These are phyloP conservation scores for Yponomeuta sedellus DNA, from an alignment of 2,888 invertebrate species.

Conservation along the genomic window DNA sequence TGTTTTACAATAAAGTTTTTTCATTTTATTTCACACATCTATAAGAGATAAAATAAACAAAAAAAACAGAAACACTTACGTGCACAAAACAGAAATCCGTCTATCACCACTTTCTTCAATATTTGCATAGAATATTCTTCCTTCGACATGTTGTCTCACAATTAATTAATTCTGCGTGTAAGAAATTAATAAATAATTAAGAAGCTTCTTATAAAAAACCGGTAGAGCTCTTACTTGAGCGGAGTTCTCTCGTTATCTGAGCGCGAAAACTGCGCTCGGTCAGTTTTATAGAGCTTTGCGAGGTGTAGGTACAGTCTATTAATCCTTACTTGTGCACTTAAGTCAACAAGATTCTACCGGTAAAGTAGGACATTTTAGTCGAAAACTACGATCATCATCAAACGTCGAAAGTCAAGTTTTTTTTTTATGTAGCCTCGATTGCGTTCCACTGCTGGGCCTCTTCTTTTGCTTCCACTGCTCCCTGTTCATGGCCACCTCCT, in stretches of 20 bases:
- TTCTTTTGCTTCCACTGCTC: too few species aligned
- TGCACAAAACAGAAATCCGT: conserved; percentile 44
- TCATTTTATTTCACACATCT: too few species aligned
- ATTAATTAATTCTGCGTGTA: conserved; percentile 6
- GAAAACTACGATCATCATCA: too few species aligned
- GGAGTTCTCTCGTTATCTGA: not conserved
- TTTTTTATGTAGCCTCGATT: too few species aligned
- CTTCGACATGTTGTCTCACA: conserved; percentile 30
- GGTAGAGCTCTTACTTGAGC: not conserved
- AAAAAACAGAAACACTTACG: conserved; percentile 40
- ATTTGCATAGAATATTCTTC: conserved; percentile 40
- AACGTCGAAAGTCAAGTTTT: too few species aligned
- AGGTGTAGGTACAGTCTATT: too few species aligned
- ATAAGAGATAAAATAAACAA: not conserved
- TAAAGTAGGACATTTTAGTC: too few species aligned
- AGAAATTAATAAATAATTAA: not conserved
- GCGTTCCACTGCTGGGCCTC: too few species aligned
- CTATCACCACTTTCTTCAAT: conserved; percentile 49
- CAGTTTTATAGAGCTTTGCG: not conserved
- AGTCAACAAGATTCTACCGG: too few species aligned
- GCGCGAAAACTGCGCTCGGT: not conserved
- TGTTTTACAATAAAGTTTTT: too few species aligned
- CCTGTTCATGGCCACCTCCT: too few species aligned
- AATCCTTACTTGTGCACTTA: too few species aligned
- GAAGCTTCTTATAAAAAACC: not conserved